phyloP scores from a whole-genome alignment of 2,113 vertebrate genomes.

The Mesembrinibis cayennensis region DNA sequence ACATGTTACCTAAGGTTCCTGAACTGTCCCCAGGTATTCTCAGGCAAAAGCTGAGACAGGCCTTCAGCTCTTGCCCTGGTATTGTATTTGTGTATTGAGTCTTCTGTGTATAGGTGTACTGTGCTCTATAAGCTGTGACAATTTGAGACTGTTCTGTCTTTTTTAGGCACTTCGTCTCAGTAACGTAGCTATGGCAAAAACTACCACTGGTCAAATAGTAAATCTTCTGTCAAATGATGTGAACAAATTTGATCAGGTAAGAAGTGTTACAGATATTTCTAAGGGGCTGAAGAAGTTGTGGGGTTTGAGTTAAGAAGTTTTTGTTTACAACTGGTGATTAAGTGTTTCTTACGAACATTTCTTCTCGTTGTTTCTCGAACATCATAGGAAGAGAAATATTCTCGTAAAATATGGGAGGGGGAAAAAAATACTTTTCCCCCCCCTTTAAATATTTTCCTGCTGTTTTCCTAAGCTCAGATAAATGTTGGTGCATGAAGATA shows the following conservation, averaged over 20 bases:
- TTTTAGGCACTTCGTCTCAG: constrained; percentile 88
- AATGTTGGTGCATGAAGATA: neutral
- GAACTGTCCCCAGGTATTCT: neutral
- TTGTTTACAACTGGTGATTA: neutral
- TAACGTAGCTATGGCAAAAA: constrained; percentile 87
- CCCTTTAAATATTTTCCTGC: neutral
- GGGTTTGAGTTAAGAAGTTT: neutral
- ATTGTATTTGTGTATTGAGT: neutral
- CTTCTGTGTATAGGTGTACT: neutral
- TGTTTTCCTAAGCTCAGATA: neutral
- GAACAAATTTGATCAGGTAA: constrained; percentile 94
- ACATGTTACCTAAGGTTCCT: neutral
- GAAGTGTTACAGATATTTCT: neutral
- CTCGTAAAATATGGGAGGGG: neutral
- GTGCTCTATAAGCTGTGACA: neutral
- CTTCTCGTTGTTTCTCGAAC: neutral
- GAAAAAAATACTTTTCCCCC: neutral
- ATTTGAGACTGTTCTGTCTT: neutral
- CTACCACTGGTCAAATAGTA: constrained; percentile 95
- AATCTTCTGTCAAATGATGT: constrained; percentile 97
- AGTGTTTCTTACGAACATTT: neutral
- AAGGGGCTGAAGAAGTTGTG: neutral
- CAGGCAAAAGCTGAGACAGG: neutral
- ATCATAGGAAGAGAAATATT: neutral
- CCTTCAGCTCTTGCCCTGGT: neutral